A percentile compares a stretch with the other conserved stretches of the same genome.
Evolutionary conservation across 2,888 invertebrate genomes (phyloP).

Genomic region (Lepidochrysops patricia): DNA sequence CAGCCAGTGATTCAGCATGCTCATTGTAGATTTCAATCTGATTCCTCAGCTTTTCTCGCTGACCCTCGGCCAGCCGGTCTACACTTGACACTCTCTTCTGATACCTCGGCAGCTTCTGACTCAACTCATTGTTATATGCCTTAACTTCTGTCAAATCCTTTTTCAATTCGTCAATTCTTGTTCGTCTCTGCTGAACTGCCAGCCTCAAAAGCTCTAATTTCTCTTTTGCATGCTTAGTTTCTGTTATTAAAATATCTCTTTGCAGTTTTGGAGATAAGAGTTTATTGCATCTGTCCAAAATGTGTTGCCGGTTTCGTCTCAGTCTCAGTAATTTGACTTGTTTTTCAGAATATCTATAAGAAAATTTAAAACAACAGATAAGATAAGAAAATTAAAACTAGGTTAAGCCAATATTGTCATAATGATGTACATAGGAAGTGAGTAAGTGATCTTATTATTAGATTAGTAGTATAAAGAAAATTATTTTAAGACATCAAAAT

Average conservation of each 20-base stretch:
- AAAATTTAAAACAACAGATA: background rate
- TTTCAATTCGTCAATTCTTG: constrained; percentile 46
- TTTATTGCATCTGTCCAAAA: constrained; percentile 72
- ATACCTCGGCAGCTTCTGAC: constrained; percentile 54
- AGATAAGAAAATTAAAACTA: background rate
- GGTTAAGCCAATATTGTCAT: background rate
- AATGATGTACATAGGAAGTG: background rate
- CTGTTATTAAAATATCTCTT: constrained; percentile 52
- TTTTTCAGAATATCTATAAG: constrained; percentile 76
- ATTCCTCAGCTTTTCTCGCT: constrained; percentile 46
- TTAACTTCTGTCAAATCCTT: constrained; percentile 40
- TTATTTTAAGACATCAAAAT: background rate
- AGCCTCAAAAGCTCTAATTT: constrained; percentile 53
- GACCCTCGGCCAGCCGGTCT: constrained; percentile 47
- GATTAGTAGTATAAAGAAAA: background rate
- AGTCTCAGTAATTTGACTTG: constrained; percentile 75
- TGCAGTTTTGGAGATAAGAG: constrained; percentile 50
- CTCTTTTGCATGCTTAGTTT: constrained; percentile 57
- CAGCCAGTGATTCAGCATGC: constrained; percentile 44
- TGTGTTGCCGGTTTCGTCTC: constrained; percentile 71
- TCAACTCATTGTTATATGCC: constrained; percentile 49
- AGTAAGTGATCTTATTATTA: background rate
- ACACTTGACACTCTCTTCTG: constrained; percentile 56
- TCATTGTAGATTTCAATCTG: constrained; percentile 44
- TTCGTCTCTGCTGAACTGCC: constrained; percentile 58